phyloP scores from a whole-genome alignment of 2,113 vertebrate genomes.

The Toxotes chatareus region DNA sequence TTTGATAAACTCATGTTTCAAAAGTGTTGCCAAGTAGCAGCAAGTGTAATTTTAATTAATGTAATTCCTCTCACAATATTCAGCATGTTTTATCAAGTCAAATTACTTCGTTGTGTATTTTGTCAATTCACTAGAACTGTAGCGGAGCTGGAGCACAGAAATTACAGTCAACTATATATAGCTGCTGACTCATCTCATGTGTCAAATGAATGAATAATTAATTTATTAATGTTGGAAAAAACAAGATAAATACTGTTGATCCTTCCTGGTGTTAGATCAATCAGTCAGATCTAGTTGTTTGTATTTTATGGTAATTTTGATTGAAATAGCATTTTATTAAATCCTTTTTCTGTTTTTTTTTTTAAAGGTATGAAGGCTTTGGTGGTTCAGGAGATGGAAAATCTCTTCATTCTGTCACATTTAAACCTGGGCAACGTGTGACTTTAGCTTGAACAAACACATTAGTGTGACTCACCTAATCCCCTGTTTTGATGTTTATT shows the following conservation, averaged over 20 bases:
- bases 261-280: neutral
- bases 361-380: slow-evolving; percentile 90
- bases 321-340: neutral
- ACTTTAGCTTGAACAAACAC: slow-evolving; percentile 88
- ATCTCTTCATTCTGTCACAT: slow-evolving; percentile 74
- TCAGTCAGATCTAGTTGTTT: neutral
- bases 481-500: neutral
- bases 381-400: slow-evolving; percentile 85
- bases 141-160: neutral
- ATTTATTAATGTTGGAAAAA: neutral
- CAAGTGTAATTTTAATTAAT: slow-evolving; percentile 7
- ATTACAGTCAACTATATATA: neutral
- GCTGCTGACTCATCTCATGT: slow-evolving; percentile 19
- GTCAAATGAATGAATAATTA: slow-evolving; percentile 12
- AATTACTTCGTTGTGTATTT: slow-evolving; percentile 26
- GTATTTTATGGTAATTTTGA: neutral
- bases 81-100: neutral
- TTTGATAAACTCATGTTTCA: slow-evolving; percentile 28
- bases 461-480: neutral
- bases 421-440: slow-evolving; percentile 91
- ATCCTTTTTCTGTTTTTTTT: slow-evolving; percentile 18
- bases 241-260: neutral
- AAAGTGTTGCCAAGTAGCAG: slow-evolving; percentile 15
- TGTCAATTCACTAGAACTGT: slow-evolving; percentile 4
- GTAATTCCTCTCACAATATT: neutral